phyloP scores from a whole-genome alignment of 2,113 vertebrate genomes.

The Pampusana beccarii region DNA sequence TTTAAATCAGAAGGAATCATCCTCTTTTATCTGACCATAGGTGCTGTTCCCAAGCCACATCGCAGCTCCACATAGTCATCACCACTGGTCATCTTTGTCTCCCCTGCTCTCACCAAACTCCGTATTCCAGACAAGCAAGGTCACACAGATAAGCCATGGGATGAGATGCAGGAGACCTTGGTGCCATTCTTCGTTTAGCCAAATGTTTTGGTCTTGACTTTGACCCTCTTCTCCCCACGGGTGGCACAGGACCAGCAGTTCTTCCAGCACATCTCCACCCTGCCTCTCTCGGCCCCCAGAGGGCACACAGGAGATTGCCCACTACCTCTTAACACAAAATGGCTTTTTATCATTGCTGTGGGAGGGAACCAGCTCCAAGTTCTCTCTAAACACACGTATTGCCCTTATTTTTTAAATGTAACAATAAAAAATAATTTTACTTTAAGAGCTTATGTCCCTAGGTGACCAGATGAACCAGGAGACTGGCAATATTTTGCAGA shows the following conservation, averaged over 20 bases:
- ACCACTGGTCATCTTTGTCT: neutral
- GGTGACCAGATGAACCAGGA: neutral
- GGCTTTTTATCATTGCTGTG: neutral
- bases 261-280: neutral
- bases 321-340: neutral
- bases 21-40: neutral
- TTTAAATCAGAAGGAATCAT: neutral
- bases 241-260: neutral
- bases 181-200: neutral
- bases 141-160: neutral
- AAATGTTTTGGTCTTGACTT: neutral
- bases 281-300: neutral
- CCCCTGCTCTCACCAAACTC: neutral
- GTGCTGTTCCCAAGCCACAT: neutral
- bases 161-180: accelerated
- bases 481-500: neutral
- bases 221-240: neutral
- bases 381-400: neutral
- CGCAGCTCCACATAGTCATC: neutral
- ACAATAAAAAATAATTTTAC: neutral
- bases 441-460: neutral
- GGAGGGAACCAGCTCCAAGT: neutral
- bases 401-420: neutral
- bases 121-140: neutral
- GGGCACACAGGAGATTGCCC: neutral